These are phyloP conservation scores for Arvicanthis niloticus DNA, from an alignment of 2,113 vertebrate species.

Conservation along the genomic window DNA sequence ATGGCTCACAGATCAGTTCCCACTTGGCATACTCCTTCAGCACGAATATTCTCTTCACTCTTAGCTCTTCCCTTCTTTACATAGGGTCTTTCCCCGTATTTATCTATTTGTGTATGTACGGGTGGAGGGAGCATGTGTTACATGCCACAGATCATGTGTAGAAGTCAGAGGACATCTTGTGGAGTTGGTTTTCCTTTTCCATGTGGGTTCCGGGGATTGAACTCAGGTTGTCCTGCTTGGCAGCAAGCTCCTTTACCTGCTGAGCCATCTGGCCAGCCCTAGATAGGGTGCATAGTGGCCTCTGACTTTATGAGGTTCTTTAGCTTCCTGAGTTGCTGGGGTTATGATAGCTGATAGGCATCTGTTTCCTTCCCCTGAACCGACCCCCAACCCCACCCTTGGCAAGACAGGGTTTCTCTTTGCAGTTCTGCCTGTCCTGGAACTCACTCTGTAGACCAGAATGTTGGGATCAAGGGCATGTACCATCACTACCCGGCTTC, in stretches of 20 bases:
- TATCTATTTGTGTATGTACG: neutral
- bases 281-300: neutral
- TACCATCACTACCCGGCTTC: neutral
- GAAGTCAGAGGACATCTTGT: neutral
- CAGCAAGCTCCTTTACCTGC: neutral
- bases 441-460: neutral
- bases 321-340: neutral
- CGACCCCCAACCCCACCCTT: accelerated
- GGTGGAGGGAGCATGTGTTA: neutral
- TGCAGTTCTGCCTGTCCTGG: neutral
- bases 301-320: neutral
- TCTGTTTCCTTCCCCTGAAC: neutral
- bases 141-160: neutral
- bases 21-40: neutral
- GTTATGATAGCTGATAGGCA: neutral
- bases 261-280: neutral
- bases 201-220: neutral
- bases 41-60: neutral
- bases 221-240: neutral
- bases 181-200: neutral
- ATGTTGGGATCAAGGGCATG: neutral
- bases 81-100: neutral
- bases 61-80: neutral
- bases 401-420: neutral
- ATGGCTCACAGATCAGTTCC: neutral